Base-by-base conservation (phyloP, 2,888 invertebrate genomes). In the Stictocephala bisonia region DNA sequence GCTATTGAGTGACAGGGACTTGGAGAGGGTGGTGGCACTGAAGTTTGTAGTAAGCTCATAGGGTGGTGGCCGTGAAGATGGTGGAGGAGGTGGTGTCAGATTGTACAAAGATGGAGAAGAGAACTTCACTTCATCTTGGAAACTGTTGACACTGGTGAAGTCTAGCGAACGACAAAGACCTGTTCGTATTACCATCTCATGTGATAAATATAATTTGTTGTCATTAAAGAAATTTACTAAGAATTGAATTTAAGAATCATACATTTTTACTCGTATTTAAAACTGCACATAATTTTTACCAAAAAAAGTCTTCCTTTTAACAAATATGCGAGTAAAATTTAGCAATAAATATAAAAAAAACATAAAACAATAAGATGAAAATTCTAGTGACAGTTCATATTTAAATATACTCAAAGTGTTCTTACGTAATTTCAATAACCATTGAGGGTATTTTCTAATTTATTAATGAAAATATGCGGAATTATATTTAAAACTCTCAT, bases 61-160 rank as follows among this genome's bases (percentile, higher is more conserved):
- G 24, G 84, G 84, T 4, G 86, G 86, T 29, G 85, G 84, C 26
- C 84, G 79, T 2, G 84, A 83, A 11, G 84, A 81, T 2, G 86
- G 86, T 0, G 86, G 86, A 13, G 86, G 86, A 6, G 86, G 86
- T 7, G 86, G 85, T 58, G 85, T 84, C 80, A 87, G 79, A 79
- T 86, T 86, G 81, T 86, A 87, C 79, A 86, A 85, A n/a, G 86
- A 86, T 9, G 86, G 85, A 35, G 86, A 86, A 11, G 85, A 84
- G 80, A 86, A 87, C 81, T 86, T 87, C 56, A 86, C 82, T 69
- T 87, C 87, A 72, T 87, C 87, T 77, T 86, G 86, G 78, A 87
- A 88, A 80, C 85, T 87, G 81, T 86, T 86, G 27, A 86, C 86
- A 80, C 86, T 87, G 40, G 87, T 86, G 80, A 87, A 87, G 81